Percentiles rank a stretch among this genome's conserved stretches.
Conservation (phyloP, 2,797 vertebrate species). For the Heteromormyrus szaboi region DNA sequence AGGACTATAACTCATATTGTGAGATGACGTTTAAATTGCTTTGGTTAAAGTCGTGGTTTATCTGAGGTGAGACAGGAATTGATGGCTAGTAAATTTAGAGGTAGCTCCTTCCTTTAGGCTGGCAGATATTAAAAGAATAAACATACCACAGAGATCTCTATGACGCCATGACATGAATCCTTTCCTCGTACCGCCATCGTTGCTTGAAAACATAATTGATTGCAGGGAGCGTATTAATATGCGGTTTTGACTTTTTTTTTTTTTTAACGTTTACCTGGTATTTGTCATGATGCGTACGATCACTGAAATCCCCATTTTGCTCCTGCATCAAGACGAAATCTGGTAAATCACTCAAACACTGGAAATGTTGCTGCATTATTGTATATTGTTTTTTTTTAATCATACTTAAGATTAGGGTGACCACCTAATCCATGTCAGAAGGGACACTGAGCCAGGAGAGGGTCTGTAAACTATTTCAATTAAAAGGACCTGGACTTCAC, state of each 20-base stretch:
- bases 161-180: not conserved
- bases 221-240: not conserved
- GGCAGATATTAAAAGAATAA: not conserved
- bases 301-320: not conserved
- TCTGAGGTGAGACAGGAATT: not conserved
- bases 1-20: not conserved
- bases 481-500: not conserved
- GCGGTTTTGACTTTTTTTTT: not conserved
- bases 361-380: not conserved
- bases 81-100: not conserved
- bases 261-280: not conserved
- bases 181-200: not conserved
- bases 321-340: not conserved
- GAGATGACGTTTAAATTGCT: not conserved
- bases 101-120: not conserved
- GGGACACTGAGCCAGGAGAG: not conserved
- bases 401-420: not conserved
- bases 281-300: not conserved
- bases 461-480: not conserved
- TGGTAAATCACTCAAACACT: not conserved
- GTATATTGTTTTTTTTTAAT: not conserved
- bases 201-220: not conserved
- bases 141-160: not conserved
- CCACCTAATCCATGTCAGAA: not conserved
- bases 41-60: not conserved